Evolutionary conservation across 2,113 vertebrate genomes (phyloP).

Genomic region (Oxygymnocypris stewartii): DNA sequence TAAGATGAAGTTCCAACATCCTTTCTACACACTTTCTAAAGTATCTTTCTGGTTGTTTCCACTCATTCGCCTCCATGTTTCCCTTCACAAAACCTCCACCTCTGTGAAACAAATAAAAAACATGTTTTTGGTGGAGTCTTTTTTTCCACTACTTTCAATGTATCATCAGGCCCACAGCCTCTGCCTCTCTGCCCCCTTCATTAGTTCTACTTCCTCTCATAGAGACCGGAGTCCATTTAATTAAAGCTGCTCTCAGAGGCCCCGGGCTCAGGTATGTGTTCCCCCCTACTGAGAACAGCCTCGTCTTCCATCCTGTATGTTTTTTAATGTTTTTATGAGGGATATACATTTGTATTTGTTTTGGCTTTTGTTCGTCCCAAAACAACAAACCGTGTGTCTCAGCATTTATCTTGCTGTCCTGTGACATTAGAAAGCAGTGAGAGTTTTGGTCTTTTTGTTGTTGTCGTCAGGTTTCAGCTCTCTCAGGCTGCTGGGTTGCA

Average conservation of each 20-base stretch:
- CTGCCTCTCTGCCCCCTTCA: not conserved
- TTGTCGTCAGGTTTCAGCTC: slow-evolving; percentile 14
- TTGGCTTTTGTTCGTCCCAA: slow-evolving; percentile 30
- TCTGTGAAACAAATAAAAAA: not conserved
- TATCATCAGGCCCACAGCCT: not conserved
- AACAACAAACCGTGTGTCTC: slow-evolving; percentile 7
- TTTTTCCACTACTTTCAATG: slow-evolving; percentile 1
- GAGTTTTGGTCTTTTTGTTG: slow-evolving; percentile 20
- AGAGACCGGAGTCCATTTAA: not conserved
- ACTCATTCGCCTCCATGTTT: not conserved
- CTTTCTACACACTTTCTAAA: not conserved
- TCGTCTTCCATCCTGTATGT: not conserved
- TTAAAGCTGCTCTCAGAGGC: not conserved
- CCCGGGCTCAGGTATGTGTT: not conserved
- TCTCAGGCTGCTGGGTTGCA: slow-evolving; percentile 3
- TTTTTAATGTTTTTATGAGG: slow-evolving; percentile 4
- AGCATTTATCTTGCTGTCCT: slow-evolving; percentile 30
- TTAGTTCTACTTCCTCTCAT: slow-evolving; percentile 8
- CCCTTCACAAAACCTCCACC: not conserved
- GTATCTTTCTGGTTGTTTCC: slow-evolving; percentile 10
- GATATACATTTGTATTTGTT: slow-evolving; percentile 39
- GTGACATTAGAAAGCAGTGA: slow-evolving; percentile 17
- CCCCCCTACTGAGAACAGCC: not conserved
- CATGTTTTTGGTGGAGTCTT: slow-evolving; percentile 4
- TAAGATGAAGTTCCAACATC: not conserved